A percentile compares a stretch with the other conserved stretches of the same genome.
Evolutionary conservation across 2,113 vertebrate genomes (phyloP).

Genomic region (Dromas ardeola): DNA sequence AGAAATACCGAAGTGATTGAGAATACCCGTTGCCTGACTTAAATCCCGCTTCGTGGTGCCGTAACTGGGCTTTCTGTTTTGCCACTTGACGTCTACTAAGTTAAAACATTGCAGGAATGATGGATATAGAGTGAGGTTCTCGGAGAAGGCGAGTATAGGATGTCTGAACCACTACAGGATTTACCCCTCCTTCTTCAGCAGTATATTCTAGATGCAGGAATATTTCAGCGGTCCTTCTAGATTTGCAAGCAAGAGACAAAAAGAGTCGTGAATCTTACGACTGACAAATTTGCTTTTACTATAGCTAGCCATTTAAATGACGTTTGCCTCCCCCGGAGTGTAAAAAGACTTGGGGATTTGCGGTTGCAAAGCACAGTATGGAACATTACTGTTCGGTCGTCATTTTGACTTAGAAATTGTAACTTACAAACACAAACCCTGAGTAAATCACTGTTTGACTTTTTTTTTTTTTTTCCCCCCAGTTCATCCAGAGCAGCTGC

Average conservation of each 20-base stretch:
- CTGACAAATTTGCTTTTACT: not conserved
- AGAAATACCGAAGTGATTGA: not conserved
- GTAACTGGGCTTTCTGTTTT: not conserved
- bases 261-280: not conserved
- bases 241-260: not conserved
- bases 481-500: conserved; percentile 99
- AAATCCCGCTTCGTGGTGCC: not conserved
- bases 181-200: not conserved
- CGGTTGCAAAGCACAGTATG: not conserved
- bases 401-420: not conserved
- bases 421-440: not conserved
- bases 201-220: not conserved
- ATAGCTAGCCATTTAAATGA: not conserved
- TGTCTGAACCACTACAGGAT: not conserved
- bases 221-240: not conserved
- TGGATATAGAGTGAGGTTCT: not conserved
- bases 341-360: not conserved
- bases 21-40: not conserved
- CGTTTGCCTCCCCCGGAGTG: not conserved
- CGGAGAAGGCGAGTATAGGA: not conserved
- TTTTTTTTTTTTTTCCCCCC: not conserved
- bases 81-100: not conserved
- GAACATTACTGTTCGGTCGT: not conserved
- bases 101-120: not conserved
- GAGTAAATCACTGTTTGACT: not conserved